phyloP scores from a whole-genome alignment of 1,140 invertebrate species.

The Philotrypesis tridentata region DNA sequence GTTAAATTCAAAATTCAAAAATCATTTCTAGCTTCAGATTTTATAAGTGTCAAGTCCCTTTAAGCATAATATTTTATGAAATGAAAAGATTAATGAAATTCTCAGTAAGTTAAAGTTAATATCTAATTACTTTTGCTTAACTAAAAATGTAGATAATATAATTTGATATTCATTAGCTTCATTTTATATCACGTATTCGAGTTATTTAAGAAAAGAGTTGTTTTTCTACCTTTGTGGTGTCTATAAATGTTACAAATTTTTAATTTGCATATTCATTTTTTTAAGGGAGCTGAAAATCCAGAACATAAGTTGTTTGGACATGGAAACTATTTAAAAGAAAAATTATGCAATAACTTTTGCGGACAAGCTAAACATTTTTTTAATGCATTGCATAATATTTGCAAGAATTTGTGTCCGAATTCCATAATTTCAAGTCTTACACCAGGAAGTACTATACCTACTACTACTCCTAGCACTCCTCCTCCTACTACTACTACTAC shows the following conservation, averaged over 20 bases:
- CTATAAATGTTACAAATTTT: background rate
- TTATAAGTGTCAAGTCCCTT: no score
- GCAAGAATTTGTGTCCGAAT: constrained; percentile 26
- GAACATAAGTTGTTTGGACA: background rate
- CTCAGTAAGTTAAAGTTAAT: no score
- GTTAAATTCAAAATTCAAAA: no score
- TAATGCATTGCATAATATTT: background rate
- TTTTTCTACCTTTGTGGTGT: no score
- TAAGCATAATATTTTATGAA: no score
- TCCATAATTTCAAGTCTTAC: constrained; percentile 1
- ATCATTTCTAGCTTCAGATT: no score
- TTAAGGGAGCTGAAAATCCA: background rate
- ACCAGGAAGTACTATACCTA: background rate
- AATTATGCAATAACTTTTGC: background rate
- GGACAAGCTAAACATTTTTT: constrained; percentile 3
- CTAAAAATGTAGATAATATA: no score
- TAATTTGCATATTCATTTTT: background rate
- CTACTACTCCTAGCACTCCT: background rate
- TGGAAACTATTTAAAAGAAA: background rate
- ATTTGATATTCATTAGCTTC: no score
- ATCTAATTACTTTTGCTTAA: no score
- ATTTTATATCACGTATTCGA: no score
- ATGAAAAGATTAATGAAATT: no score
- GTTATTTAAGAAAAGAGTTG: no score
- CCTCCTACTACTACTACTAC: background rate